Percentiles rank a stretch among this genome's conserved stretches.
phyloP scores from a whole-genome alignment of 2,113 vertebrate genomes.

The Bubo scandiacus region DNA sequence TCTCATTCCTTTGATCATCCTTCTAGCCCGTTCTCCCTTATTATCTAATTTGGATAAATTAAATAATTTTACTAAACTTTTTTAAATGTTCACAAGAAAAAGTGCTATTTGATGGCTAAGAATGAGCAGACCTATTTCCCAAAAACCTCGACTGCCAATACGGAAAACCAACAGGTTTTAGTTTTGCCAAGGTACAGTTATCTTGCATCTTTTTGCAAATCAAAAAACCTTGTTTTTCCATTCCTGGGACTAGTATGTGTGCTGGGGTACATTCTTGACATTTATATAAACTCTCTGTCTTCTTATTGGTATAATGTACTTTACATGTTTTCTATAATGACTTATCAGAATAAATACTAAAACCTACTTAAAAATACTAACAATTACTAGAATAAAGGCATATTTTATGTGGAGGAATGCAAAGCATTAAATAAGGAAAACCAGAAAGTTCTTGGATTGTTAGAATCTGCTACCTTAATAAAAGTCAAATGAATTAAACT shows the following conservation, averaged over 20 bases:
- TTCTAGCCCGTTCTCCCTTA: not conserved
- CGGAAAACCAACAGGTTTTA: not conserved
- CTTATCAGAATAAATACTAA: not conserved
- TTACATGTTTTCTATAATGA: not conserved
- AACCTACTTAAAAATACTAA: not conserved
- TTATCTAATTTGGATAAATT: not conserved
- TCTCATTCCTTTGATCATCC: not conserved
- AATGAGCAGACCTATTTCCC: not conserved
- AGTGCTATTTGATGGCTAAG: not conserved
- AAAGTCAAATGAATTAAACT: not conserved
- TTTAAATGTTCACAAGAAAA: not conserved
- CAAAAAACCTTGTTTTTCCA: not conserved
- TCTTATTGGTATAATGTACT: not conserved
- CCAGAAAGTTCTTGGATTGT: not conserved
- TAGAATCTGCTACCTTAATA: not conserved
- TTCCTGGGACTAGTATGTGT: not conserved
- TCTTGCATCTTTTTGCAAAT: not conserved
- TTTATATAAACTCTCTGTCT: not conserved
- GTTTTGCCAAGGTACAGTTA: not conserved
- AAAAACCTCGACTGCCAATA: not conserved
- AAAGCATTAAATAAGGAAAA: not conserved
- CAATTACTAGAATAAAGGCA: not conserved
- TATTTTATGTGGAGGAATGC: not conserved
- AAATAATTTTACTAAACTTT: not conserved
- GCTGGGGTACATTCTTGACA: not conserved